Conservation (phyloP, 2,888 invertebrate genomes). For the Drosophila falleni region DNA sequence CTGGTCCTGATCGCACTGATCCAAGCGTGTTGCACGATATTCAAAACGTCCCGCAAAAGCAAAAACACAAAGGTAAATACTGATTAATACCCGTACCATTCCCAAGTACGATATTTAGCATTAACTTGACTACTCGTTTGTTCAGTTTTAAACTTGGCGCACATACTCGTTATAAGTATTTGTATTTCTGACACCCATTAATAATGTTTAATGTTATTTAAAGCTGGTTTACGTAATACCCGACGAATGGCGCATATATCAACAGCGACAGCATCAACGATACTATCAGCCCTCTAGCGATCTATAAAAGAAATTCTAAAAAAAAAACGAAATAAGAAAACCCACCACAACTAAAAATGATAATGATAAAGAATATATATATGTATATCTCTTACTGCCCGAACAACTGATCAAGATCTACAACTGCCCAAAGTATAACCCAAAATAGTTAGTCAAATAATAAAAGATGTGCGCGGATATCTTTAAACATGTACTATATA, state of each 20-base stretch:
- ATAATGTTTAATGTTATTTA: slow-evolving; percentile 70
- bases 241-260: slow-evolving; percentile 86
- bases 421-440: slow-evolving; percentile 36
- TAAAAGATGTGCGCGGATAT: slow-evolving; percentile 43
- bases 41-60: slow-evolving; percentile 88
- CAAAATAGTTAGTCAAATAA: slow-evolving; percentile 41
- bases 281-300: slow-evolving; percentile 86
- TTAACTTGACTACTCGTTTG: slow-evolving; percentile 36
- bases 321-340: slow-evolving; percentile 21
- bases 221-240: slow-evolving; percentile 86
- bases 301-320: slow-evolving; percentile 68
- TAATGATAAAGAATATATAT: slow-evolving; percentile 17
- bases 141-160: slow-evolving; percentile 39
- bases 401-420: slow-evolving; percentile 41
- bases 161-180: slow-evolving; percentile 22
- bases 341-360: slow-evolving; percentile 47
- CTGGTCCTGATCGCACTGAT: slow-evolving; percentile 92
- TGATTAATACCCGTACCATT: neutral
- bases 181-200: slow-evolving; percentile 42
- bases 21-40: slow-evolving; percentile 94
- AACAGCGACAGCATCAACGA: slow-evolving; percentile 85
- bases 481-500: slow-evolving; percentile 55
- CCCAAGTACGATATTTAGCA: slow-evolving; percentile 8
- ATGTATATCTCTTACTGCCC: slow-evolving; percentile 44
- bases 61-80: slow-evolving; percentile 89